Conservation (phyloP, 2,888 invertebrate species). For the Amblyteles armatorius region DNA sequence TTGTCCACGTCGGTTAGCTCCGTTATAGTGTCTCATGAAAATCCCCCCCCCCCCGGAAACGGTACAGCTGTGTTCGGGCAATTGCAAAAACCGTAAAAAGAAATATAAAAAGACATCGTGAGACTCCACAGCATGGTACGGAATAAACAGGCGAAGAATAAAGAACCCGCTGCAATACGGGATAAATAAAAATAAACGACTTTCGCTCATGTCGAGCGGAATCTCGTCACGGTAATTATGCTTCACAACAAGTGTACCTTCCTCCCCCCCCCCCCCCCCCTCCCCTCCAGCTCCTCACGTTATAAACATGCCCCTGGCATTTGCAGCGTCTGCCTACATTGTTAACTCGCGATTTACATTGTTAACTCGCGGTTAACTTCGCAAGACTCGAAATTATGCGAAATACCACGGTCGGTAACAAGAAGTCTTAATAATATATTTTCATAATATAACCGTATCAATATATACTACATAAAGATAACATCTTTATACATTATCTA, state of each 20-base stretch:
- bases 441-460: too few relatives aligned
- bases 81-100: not conserved
- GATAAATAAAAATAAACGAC: slow-evolving; percentile 25
- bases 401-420: too few relatives aligned
- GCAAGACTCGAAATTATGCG: not conserved
- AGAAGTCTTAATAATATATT: too few relatives aligned
- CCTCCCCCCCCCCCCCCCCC: too few relatives aligned
- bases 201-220: slow-evolving; percentile 37
- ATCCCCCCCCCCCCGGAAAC: not conserved
- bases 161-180: not conserved
- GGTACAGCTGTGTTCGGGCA: not conserved
- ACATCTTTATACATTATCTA: too few relatives aligned
- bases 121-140: slow-evolving; percentile 20
- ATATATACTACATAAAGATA: too few relatives aligned
- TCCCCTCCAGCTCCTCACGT: not conserved
- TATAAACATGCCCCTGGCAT: not conserved
- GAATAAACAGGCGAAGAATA: not conserved
- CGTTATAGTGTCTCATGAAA: not conserved
- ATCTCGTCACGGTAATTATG: slow-evolving; percentile 45
- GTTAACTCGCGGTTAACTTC: not conserved
- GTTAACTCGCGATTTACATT: not conserved
- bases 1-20: not conserved
- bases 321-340: not conserved
- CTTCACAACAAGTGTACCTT: not conserved
- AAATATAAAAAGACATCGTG: not conserved